phyloP scores from a whole-genome alignment of 2,113 vertebrate species.

The Lathamus discolor region DNA sequence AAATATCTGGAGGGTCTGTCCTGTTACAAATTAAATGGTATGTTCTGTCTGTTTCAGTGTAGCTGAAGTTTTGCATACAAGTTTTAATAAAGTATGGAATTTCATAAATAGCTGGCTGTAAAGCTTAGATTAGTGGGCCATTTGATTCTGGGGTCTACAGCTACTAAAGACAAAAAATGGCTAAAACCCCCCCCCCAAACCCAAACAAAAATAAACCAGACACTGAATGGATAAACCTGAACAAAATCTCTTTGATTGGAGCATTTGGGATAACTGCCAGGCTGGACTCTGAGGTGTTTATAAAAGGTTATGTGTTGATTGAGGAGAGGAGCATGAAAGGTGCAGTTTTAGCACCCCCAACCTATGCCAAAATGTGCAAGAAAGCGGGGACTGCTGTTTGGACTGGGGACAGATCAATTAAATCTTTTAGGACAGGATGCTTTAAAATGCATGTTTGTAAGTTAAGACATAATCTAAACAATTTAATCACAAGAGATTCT shows the following conservation, averaged over 20 bases:
- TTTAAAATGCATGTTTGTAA: slow-evolving; percentile 64
- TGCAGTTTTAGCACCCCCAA: slow-evolving; percentile 12
- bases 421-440: slow-evolving; percentile 51
- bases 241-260: slow-evolving; percentile 71
- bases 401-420: slow-evolving; percentile 51
- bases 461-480: slow-evolving; percentile 62
- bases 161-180: slow-evolving; percentile 60
- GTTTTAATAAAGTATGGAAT: not conserved
- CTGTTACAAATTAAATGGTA: not conserved
- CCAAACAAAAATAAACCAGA: slow-evolving; percentile 44
- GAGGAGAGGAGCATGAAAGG: slow-evolving; percentile 55
- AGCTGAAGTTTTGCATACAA: not conserved
- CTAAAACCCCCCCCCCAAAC: not conserved
- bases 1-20: not conserved
- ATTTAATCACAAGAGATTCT: slow-evolving; percentile 5
- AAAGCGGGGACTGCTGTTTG: slow-evolving; percentile 18
- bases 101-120: slow-evolving; percentile 10
- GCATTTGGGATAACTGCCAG: slow-evolving; percentile 59
- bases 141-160: slow-evolving; percentile 13
- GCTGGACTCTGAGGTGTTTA: slow-evolving; percentile 61
- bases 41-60: not conserved
- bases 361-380: slow-evolving; percentile 31
- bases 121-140: not conserved
- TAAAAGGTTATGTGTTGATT: slow-evolving; percentile 66
- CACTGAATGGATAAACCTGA: slow-evolving; percentile 60